phyloP scores from a whole-genome alignment of 2,113 vertebrate genomes.

The Ictidomys tridecemlineatus region DNA sequence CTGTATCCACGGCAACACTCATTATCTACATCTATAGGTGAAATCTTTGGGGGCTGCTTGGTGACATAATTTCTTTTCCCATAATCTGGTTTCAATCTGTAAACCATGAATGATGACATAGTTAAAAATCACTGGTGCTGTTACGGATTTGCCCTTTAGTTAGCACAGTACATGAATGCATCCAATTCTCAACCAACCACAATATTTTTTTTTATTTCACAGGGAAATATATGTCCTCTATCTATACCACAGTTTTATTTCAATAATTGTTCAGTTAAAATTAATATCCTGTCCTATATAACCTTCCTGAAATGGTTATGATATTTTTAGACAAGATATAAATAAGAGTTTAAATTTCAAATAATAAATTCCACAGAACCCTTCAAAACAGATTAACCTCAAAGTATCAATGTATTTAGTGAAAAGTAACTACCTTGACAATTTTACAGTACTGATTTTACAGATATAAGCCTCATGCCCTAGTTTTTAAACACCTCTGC shows the following conservation, averaged over 20 bases:
- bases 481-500: background rate
- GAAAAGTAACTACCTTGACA: background rate
- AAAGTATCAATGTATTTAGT: slow-evolving; percentile 17
- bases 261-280: slow-evolving; percentile 47
- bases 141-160: slow-evolving; percentile 28
- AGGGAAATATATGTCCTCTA: background rate
- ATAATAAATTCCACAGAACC: background rate
- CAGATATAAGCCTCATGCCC: background rate
- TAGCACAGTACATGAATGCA: background rate
- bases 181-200: background rate
- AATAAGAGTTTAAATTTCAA: slow-evolving; percentile 42
- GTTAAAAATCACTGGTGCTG: slow-evolving; percentile 23
- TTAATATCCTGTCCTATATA: background rate
- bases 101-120: background rate
- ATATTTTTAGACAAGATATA: slow-evolving; percentile 54
- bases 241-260: slow-evolving; percentile 19
- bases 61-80: background rate
- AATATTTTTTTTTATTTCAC: background rate
- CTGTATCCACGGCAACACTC: slow-evolving; percentile 68
- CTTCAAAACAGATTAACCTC: slow-evolving; percentile 19
- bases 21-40: slow-evolving; percentile 71
- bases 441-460: background rate
- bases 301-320: background rate
- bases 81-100: slow-evolving; percentile 55
- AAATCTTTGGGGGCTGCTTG: slow-evolving; percentile 34